Conservation (phyloP, 2,113 vertebrate species). For the Xenopus laevis region DNA sequence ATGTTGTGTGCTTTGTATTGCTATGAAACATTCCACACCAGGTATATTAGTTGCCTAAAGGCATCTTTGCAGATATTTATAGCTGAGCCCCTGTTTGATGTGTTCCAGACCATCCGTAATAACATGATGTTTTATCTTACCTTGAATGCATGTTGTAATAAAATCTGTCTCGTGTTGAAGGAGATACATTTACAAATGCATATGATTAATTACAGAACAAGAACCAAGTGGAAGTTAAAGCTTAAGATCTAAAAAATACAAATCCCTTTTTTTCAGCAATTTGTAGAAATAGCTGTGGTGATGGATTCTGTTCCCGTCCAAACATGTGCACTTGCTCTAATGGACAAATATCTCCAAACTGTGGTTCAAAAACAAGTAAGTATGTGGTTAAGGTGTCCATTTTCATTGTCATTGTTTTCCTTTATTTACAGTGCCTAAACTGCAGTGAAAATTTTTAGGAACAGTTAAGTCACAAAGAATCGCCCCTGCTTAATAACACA, state of each 20-base stretch:
- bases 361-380: constrained; percentile 69
- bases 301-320: constrained; percentile 84
- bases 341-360: constrained; percentile 74
- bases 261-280: constrained; percentile 64
- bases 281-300: constrained; percentile 78
- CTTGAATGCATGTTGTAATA: constrained; percentile 1
- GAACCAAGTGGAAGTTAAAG: background rate
- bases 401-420: background rate
- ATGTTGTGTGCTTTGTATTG: background rate
- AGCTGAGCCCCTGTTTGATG: constrained; percentile 6
- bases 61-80: constrained; percentile 18
- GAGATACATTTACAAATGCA: background rate
- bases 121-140: constrained; percentile 12
- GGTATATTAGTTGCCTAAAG: constrained; percentile 7
- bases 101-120: constrained; percentile 18
- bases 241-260: background rate
- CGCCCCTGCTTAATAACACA: too few relatives aligned
- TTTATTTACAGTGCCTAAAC: background rate
- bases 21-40: constrained; percentile 22
- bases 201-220: background rate
- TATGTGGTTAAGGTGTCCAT: background rate
- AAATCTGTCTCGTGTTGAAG: background rate
- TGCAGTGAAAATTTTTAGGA: too few relatives aligned
- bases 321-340: constrained; percentile 84
- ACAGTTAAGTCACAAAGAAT: too few relatives aligned